Base-by-base conservation (phyloP, 2,113 vertebrate species). In the Rhodinocichla rosea region DNA sequence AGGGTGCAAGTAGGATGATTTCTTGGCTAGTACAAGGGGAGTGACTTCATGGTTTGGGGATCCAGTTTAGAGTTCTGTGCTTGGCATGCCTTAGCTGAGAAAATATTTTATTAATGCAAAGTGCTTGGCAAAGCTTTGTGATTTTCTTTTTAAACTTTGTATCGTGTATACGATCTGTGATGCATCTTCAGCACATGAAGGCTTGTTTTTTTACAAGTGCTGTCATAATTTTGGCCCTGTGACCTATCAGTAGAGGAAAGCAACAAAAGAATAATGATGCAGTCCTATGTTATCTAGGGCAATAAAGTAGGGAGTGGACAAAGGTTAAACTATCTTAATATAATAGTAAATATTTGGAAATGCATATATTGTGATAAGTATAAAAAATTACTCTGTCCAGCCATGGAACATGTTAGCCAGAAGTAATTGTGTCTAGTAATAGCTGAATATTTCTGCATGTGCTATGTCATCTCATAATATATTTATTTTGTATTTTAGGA, bases 401-500 rank as follows among this genome's bases (percentile, higher is more conserved):
- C 40, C 30, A 35, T 9, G 2, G 13, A 47, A 15, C 24, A 7
- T 35, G 17, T 17, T 60, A 88, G n/a, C 28, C 62, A 30, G 44
- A 83, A 87, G 19, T 30, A 76, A 40, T n/a, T 90, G 14, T 71
- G 26, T 55, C 33, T 42, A 13, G 6, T 76, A 83, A 40, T 18
- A 79, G 17, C 21, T 77, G 68, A 40, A n/a, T 78, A 24, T 78
- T 86, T 89, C 71, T 50, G 13, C 2, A 7, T 73, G 35, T 69
- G 8, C 26, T 71, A 0, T 65, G 24, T 62, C 30, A 39, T 92
- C 75, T 86, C 57, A 18, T 79, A 62, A 67, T 23, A 6, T 89
- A 7, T 39, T 86, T 85, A 22, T 92, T 82, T 95, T 80, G 53
- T 67, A 10, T 91, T 97, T 82, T 75, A 99, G 99, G 98, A 98